These are phyloP conservation scores for Vanessa tameamea DNA, from an alignment of 1,140 invertebrate genomes.

Conservation along the genomic window DNA sequence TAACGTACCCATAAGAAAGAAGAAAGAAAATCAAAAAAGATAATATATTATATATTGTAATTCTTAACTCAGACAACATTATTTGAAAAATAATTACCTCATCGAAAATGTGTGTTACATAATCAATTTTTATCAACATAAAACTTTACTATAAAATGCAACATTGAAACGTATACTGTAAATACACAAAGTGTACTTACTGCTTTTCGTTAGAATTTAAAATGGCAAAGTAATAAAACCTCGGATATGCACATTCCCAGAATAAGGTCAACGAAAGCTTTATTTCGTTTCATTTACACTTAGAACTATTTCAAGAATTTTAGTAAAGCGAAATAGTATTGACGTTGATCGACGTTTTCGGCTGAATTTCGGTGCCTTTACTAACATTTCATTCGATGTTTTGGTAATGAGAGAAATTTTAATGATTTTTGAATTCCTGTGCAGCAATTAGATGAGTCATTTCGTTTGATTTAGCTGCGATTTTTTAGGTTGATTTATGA, in stretches of 20 bases:
- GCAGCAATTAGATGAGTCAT: not conserved
- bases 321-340: constrained; percentile 9
- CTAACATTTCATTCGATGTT: not conserved
- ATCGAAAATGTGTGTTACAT: not conserved
- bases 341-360: constrained; percentile 19
- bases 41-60: too few relatives aligned
- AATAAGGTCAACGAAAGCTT: constrained; percentile 6
- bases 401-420: not conserved
- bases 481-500: not conserved
- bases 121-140: not conserved
- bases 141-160: not conserved
- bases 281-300: constrained; percentile 17
- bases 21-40: too few relatives aligned
- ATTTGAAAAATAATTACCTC: too few relatives aligned
- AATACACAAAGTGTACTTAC: not conserved
- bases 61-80: too few relatives aligned
- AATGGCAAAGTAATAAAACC: constrained; percentile 10
- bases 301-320: constrained; percentile 19
- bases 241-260: constrained; percentile 1
- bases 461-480: not conserved
- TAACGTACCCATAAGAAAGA: too few relatives aligned
- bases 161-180: not conserved
- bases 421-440: not conserved
- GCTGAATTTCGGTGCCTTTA: not conserved
- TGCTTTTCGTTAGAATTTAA: constrained; percentile 5